Percentiles rank a stretch among this genome's conserved stretches.
Conservation (phyloP, 2,888 invertebrate species). For the Scelioninae gen. 1 region DNA sequence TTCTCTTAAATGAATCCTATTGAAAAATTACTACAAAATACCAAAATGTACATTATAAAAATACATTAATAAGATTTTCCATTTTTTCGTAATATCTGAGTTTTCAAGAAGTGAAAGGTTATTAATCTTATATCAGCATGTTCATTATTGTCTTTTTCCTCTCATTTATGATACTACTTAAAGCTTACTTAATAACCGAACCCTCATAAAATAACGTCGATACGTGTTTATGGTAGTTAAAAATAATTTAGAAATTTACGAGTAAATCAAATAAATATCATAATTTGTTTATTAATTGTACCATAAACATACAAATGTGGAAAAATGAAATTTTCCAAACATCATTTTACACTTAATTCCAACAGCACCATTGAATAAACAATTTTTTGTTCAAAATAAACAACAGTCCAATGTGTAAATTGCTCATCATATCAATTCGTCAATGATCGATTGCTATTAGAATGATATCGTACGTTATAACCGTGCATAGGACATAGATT, state of each 20-base stretch:
- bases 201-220: slow-evolving; percentile 27
- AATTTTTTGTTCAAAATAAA: background rate
- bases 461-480: background rate
- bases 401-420: background rate
- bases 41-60: slow-evolving; percentile 28
- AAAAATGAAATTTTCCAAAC: background rate
- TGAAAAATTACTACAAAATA: slow-evolving; percentile 18
- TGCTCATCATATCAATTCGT: background rate
- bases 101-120: slow-evolving; percentile 40
- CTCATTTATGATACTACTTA: slow-evolving; percentile 39
- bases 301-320: background rate
- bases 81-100: slow-evolving; percentile 24
- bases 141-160: slow-evolving; percentile 39
- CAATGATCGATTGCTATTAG: slow-evolving; percentile 14
- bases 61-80: slow-evolving; percentile 29
- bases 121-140: slow-evolving; percentile 25
- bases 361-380: background rate
- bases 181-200: slow-evolving; percentile 38
- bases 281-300: slow-evolving; percentile 22
- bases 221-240: slow-evolving; percentile 25
- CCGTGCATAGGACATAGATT: background rate
- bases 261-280: slow-evolving; percentile 30
- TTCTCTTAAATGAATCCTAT: slow-evolving; percentile 9
- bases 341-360: background rate
- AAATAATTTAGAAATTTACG: slow-evolving; percentile 25